These are phyloP conservation scores for Ellobius talpinus DNA, from an alignment of 2,113 vertebrate species.

Conservation along the genomic window DNA sequence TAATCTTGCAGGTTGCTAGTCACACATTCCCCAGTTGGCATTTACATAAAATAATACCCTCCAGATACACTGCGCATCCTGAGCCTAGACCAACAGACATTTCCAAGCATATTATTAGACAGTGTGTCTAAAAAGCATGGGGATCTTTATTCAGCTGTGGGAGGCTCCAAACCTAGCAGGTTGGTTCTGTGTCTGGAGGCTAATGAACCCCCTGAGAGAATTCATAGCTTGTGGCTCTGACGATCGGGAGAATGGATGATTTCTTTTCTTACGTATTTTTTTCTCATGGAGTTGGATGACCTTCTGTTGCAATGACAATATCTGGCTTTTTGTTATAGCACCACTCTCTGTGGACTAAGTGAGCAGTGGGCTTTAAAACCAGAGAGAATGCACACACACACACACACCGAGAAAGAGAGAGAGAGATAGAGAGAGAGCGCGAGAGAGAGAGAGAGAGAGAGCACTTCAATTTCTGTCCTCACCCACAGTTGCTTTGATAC, in stretches of 20 bases:
- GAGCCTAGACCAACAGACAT: neutral
- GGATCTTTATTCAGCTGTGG: constrained; percentile 34
- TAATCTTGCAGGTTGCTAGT: constrained; percentile 18
- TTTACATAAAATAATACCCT: constrained; percentile 6
- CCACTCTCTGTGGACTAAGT: neutral
- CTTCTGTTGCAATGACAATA: neutral
- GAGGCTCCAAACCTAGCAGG: constrained; percentile 75
- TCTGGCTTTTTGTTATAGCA: neutral
- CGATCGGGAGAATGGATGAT: constrained; percentile 38
- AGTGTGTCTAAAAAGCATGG: neutral
- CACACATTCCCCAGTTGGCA: constrained; percentile 11
- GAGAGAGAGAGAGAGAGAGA: neutral
- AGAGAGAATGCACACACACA: no score
- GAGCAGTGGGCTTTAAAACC: constrained; percentile 54
- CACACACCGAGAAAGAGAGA: neutral
- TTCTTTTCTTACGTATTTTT: constrained; percentile 71
- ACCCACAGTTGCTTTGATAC: constrained; percentile 21
- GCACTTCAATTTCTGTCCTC: neutral
- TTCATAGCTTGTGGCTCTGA: neutral
- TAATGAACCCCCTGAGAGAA: constrained; percentile 49
- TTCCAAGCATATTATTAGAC: neutral
- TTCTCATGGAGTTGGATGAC: constrained; percentile 66
- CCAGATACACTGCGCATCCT: neutral
- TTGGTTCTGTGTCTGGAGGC: neutral
- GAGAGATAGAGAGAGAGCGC: neutral